Percentiles rank a stretch among this genome's conserved stretches.
Evolutionary conservation across 2,113 vertebrate genomes (phyloP).

Genomic region (Aepyceros melampus): DNA sequence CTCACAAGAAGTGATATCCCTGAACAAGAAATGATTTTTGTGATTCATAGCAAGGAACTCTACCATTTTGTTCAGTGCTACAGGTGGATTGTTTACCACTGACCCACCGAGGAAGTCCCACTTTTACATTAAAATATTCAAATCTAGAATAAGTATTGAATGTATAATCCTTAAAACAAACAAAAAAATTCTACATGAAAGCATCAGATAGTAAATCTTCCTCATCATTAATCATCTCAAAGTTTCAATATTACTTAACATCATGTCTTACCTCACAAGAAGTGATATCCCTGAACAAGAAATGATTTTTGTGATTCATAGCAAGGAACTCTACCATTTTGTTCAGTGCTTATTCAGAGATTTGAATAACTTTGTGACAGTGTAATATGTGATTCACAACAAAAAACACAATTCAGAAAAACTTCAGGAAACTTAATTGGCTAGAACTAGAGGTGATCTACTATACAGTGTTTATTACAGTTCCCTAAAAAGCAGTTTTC

Average conservation of each 20-base stretch:
- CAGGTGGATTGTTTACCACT: not conserved
- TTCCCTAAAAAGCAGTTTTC: not conserved
- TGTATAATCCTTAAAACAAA: not conserved
- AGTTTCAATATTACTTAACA: slow-evolving; percentile 31
- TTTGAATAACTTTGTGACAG: not conserved
- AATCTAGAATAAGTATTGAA: not conserved
- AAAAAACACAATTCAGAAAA: slow-evolving; percentile 2
- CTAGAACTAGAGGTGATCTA: not conserved
- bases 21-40: slow-evolving; percentile 50
- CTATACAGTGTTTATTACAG: not conserved
- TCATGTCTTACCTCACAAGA: slow-evolving; percentile 15
- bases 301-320: slow-evolving; percentile 48
- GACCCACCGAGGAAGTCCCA: not conserved
- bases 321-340: slow-evolving; percentile 8
- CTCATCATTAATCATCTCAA: not conserved
- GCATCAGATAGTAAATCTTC: not conserved
- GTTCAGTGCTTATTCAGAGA: not conserved
- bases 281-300: slow-evolving; percentile 9
- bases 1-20: slow-evolving; percentile 1
- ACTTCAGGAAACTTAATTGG: not conserved
- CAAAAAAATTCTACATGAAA: not conserved
- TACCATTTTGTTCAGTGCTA: slow-evolving; percentile 14
- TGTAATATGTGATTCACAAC: not conserved
- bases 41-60: slow-evolving; percentile 15
- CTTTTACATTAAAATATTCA: not conserved